These are phyloP conservation scores for Bombyx mori DNA, from an alignment of 1,140 invertebrate genomes.

Conservation along the genomic window DNA sequence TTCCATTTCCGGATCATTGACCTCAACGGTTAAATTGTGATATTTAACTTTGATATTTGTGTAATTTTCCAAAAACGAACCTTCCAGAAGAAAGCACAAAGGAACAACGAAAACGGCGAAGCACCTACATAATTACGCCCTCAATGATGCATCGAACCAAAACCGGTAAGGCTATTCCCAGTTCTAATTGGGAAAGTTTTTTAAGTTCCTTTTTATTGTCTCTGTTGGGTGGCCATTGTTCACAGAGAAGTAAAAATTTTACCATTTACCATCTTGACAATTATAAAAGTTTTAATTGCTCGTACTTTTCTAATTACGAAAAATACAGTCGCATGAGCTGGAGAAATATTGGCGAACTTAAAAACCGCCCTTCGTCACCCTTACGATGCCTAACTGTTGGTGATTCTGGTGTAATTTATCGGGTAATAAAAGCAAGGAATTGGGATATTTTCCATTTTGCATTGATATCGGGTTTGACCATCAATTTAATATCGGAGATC, in stretches of 20 bases:
- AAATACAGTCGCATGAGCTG: slow-evolving; percentile 53
- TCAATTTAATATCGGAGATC: too few relatives aligned
- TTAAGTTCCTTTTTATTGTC: slow-evolving; percentile 58
- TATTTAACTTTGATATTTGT: too few relatives aligned
- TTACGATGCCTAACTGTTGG: slow-evolving; percentile 20
- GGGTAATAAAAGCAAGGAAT: neutral
- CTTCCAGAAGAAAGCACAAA: too few relatives aligned
- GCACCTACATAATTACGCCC: neutral
- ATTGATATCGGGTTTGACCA: too few relatives aligned
- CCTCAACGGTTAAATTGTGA: too few relatives aligned
- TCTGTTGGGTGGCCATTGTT: slow-evolving; percentile 47
- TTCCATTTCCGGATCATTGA: too few relatives aligned
- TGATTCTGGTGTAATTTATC: slow-evolving; percentile 3
- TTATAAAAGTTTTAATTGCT: slow-evolving; percentile 69
- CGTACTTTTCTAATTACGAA: slow-evolving; percentile 65
- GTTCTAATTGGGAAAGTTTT: slow-evolving; percentile 61
- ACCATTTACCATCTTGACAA: slow-evolving; percentile 54
- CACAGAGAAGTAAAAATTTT: slow-evolving; percentile 51
- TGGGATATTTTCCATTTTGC: too few relatives aligned
- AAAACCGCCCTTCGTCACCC: slow-evolving; percentile 16
- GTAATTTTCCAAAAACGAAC: too few relatives aligned
- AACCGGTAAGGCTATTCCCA: slow-evolving; percentile 32
- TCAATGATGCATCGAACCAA: slow-evolving; percentile 31
- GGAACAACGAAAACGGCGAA: neutral
- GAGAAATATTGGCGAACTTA: slow-evolving; percentile 37